Conservation (phyloP, 64 coral and sea anemone genomes). For the Astreopora myriophthalma region DNA sequence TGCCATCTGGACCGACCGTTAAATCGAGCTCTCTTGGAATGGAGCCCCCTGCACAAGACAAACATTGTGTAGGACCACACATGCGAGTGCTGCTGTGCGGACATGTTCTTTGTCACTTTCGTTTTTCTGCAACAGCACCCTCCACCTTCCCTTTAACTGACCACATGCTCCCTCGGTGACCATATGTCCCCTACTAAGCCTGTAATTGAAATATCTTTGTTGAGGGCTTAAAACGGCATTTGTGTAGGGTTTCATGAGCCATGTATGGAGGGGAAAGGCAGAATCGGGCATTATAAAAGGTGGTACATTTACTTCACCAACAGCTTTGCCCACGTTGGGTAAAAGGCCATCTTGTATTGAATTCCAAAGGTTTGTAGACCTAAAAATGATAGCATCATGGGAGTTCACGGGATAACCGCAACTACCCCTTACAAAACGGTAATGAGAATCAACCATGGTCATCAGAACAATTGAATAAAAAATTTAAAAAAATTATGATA, state of each 20-base stretch:
- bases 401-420: slow-evolving; percentile 47
- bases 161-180: slow-evolving; percentile 39
- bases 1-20: background rate
- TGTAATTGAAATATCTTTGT: slow-evolving; percentile 16
- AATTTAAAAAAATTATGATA: slow-evolving; percentile 64
- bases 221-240: background rate
- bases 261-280: slow-evolving; percentile 32
- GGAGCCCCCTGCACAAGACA: slow-evolving; percentile 7
- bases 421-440: slow-evolving; percentile 29
- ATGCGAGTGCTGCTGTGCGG: slow-evolving; percentile 1
- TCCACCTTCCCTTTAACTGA: slow-evolving; percentile 45
- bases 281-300: slow-evolving; percentile 28
- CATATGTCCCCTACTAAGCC: slow-evolving; percentile 20
- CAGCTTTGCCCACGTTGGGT: slow-evolving; percentile 11
- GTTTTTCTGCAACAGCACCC: slow-evolving; percentile 19
- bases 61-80: slow-evolving; percentile 43
- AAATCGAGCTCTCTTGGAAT: slow-evolving; percentile 23
- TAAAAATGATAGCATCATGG: slow-evolving; percentile 46
- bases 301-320: background rate
- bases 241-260: slow-evolving; percentile 63
- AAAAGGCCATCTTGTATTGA: background rate
- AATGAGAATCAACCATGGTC: slow-evolving; percentile 42
- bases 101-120: slow-evolving; percentile 11
- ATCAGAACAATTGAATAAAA: slow-evolving; percentile 59
- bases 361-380: slow-evolving; percentile 28